Conservation (phyloP, 2,888 invertebrate genomes). For the Diaprepes abbreviatus region DNA sequence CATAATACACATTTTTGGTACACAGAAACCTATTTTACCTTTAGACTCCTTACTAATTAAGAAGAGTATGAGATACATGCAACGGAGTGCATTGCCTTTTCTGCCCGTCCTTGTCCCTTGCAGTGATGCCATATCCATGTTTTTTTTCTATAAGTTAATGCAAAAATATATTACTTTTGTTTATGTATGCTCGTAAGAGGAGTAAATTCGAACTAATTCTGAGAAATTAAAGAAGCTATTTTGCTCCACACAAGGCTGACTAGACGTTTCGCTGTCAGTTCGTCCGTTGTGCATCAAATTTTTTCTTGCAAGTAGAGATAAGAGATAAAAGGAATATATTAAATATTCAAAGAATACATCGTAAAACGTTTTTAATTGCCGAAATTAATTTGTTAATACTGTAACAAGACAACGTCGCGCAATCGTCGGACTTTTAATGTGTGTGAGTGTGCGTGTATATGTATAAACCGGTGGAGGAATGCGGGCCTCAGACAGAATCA, state of each 20-base stretch:
- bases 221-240: too few species aligned
- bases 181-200: too few species aligned
- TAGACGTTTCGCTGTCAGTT: too few species aligned
- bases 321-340: too few species aligned
- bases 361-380: neutral
- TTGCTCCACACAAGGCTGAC: too few species aligned
- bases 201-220: too few species aligned
- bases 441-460: conserved; percentile 47
- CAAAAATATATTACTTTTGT: too few species aligned
- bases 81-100: conserved; percentile 39
- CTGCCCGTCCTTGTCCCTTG: conserved; percentile 41
- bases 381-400: neutral
- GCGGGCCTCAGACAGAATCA: conserved; percentile 65
- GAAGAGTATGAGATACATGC: conserved; percentile 25
- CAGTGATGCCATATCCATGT: conserved; percentile 24
- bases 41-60: conserved; percentile 24
- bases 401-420: conserved; percentile 21
- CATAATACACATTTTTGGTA: too few species aligned
- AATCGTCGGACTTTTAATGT: conserved; percentile 34
- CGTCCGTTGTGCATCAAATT: too few species aligned
- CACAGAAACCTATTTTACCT: neutral
- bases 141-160: neutral
- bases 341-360: too few species aligned
- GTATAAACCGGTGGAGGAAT: conserved; percentile 60
- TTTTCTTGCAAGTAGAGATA: too few species aligned